These are phyloP conservation scores for Pycnonotus jocosus DNA, from an alignment of 2,113 vertebrate genomes.

Conservation along the genomic window DNA sequence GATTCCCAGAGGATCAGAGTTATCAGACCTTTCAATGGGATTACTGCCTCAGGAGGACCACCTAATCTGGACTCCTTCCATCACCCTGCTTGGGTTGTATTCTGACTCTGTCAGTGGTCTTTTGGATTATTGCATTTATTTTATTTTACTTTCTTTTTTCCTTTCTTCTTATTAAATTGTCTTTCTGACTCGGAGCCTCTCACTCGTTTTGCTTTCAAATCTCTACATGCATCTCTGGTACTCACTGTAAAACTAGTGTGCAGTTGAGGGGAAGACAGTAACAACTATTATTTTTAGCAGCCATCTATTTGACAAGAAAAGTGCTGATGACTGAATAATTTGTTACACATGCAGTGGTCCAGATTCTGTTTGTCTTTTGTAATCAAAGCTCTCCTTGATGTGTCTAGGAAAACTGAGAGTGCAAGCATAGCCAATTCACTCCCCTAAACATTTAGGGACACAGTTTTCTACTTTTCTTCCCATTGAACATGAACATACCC, in stretches of 20 bases:
- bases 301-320: slow-evolving; percentile 14
- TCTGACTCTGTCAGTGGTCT: too few relatives aligned
- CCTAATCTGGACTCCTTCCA: too few relatives aligned
- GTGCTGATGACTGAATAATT: slow-evolving; percentile 37
- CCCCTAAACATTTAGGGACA: background rate
- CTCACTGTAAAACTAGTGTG: slow-evolving; percentile 11
- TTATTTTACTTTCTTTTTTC: too few relatives aligned
- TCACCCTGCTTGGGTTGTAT: too few relatives aligned
- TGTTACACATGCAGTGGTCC: slow-evolving; percentile 4
- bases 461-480: background rate
- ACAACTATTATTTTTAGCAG: slow-evolving; percentile 25
- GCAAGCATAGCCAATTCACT: background rate
- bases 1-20: too few relatives aligned
- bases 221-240: background rate
- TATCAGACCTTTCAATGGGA: too few relatives aligned
- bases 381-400: slow-evolving; percentile 18
- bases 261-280: background rate
- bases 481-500: background rate
- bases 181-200: too few relatives aligned
- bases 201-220: too few relatives aligned
- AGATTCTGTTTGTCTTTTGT: slow-evolving; percentile 28
- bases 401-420: background rate
- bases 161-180: too few relatives aligned
- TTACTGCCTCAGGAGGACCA: too few relatives aligned
- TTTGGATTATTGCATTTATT: too few relatives aligned